A percentile compares a stretch with the other conserved stretches of the same genome.
These are phyloP conservation scores for Parnassius apollo DNA, from an alignment of 2,888 invertebrate species.

Conservation along the genomic window DNA sequence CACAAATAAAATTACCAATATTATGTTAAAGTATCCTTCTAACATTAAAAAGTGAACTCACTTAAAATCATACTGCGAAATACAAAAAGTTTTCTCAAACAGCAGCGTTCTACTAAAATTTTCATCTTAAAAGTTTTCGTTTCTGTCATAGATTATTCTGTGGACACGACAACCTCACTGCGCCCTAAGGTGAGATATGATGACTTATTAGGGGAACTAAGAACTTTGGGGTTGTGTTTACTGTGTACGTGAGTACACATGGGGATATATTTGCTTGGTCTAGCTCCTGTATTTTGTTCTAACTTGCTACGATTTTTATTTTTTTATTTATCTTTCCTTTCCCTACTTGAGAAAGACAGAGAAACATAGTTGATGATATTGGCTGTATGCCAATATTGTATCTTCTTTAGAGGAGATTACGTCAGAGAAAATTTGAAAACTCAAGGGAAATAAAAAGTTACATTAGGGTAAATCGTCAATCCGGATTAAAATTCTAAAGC, in stretches of 20 bases:
- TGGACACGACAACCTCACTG: constrained; percentile 44
- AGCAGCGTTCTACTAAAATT: too few species aligned
- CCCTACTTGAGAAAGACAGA: constrained; percentile 31
- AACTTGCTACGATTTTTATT: constrained; percentile 35
- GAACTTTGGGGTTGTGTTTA: constrained; percentile 75
- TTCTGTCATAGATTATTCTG: constrained; percentile 39
- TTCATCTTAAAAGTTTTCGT: neutral
- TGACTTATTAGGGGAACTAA: constrained; percentile 78
- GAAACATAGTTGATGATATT: constrained; percentile 45
- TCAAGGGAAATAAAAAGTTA: constrained; percentile 69
- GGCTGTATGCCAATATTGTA: constrained; percentile 47
- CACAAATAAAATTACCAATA: too few species aligned
- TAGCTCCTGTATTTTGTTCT: constrained; percentile 44
- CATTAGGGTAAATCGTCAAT: constrained; percentile 66
- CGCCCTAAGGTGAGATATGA: constrained; percentile 73
- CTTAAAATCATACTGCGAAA: too few species aligned
- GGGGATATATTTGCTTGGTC: constrained; percentile 66
- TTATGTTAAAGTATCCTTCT: too few species aligned
- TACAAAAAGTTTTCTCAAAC: too few species aligned
- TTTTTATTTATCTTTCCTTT: constrained; percentile 42
- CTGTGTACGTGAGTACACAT: constrained; percentile 56
- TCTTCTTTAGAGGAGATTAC: constrained; percentile 55
- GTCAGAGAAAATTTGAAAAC: constrained; percentile 47
- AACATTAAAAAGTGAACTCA: too few species aligned
- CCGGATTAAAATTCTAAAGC: constrained; percentile 55